A percentile compares a stretch with the other conserved stretches of the same genome.
Conservation (phyloP, 2,113 vertebrate genomes). For the Ptychochromis oligacanthus region DNA sequence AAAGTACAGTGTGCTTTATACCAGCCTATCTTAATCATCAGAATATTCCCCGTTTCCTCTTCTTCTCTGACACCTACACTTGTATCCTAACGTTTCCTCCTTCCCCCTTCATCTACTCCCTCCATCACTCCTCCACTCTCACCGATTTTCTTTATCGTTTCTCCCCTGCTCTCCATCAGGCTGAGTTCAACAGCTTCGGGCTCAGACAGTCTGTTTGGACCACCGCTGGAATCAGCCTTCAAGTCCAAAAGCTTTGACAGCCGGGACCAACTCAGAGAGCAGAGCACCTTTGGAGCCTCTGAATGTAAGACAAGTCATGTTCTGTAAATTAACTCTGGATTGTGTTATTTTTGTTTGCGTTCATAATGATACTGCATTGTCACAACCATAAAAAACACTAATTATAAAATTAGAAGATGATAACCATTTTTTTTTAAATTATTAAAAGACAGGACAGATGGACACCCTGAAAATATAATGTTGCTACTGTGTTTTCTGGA, state of each 20-base stretch:
- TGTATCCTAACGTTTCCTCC: background rate
- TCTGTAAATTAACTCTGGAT: background rate
- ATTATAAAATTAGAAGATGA: too few species aligned
- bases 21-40: too few species aligned
- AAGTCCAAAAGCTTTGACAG: constrained; percentile 88
- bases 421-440: background rate
- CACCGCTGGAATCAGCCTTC: constrained; percentile 86
- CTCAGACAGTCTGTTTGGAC: constrained; percentile 87
- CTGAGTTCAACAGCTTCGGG: constrained; percentile 70
- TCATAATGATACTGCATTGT: background rate
- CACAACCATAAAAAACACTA: background rate
- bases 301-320: constrained; percentile 67
- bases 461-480: background rate
- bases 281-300: constrained; percentile 51
- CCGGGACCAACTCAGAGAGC: constrained; percentile 65
- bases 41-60: background rate
- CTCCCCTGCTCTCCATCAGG: constrained; percentile 47
- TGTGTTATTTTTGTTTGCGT: background rate
- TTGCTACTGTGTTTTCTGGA: too few species aligned
- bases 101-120: background rate
- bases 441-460: background rate
- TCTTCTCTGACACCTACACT: background rate
- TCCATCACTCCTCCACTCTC: rapidly evolving
- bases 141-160: background rate
- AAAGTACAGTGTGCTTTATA: too few species aligned